Evolutionary conservation across 1,140 invertebrate genomes (phyloP).

Genomic region (Zaprionus inermis): DNA sequence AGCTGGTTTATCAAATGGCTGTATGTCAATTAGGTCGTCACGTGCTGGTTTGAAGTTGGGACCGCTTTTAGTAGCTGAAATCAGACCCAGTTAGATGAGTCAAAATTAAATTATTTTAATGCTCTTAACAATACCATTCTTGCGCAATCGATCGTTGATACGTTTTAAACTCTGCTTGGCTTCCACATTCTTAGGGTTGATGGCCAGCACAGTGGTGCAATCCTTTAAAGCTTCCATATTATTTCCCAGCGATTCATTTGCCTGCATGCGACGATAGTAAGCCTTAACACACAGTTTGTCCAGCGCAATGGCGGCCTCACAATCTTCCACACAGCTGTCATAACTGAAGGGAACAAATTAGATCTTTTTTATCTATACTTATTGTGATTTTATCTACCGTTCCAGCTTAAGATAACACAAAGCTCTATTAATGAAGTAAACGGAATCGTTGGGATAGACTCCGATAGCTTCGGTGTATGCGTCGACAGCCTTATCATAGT

Average conservation of each 20-base stretch:
- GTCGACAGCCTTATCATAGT: constrained; percentile 91
- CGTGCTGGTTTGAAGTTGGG: constrained; percentile 83
- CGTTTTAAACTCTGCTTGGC: constrained; percentile 70
- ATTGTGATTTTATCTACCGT: constrained; percentile 85
- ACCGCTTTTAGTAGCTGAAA: constrained; percentile 68
- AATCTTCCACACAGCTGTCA: constrained; percentile 72
- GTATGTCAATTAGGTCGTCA: constrained; percentile 85
- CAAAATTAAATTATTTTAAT: not conserved
- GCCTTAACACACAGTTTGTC: constrained; percentile 74
- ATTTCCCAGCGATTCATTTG: constrained; percentile 76
- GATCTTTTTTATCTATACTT: not conserved
- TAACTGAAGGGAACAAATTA: constrained; percentile 43
- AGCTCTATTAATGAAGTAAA: constrained; percentile 94
- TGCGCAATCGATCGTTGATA: constrained; percentile 65
- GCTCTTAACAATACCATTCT: constrained; percentile 44
- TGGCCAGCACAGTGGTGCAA: constrained; percentile 72
- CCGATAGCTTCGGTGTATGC: constrained; percentile 92
- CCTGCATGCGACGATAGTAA: constrained; percentile 83
- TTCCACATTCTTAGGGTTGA: constrained; percentile 78
- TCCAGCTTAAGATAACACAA: constrained; percentile 94
- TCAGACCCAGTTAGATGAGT: not conserved
- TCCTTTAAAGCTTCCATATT: constrained; percentile 80
- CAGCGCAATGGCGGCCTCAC: constrained; percentile 68
- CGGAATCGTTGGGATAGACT: constrained; percentile 90
- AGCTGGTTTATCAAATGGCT: constrained; percentile 86